Evolutionary conservation across 53 echinoderm and acorn worm genomes (phyloP), one percentile per base, ranked within the genome.

Genomic region (Henricia sp.): DNA sequence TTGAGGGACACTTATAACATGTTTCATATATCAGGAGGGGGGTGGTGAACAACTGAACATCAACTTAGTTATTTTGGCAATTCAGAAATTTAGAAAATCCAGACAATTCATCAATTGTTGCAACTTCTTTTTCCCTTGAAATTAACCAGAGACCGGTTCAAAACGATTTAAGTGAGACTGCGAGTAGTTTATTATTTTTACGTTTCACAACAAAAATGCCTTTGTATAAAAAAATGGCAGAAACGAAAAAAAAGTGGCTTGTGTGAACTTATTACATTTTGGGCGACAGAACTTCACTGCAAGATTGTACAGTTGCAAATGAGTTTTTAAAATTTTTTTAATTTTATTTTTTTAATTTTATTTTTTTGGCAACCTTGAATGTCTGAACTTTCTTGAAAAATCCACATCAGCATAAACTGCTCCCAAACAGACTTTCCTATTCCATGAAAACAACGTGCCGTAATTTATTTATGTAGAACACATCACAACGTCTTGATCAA

Each of bases 361-460:
- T 68, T 23, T 46, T 70, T 23, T 19, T 1, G 44, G 46, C 46
- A 38, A 70, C 43, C 11, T 42, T 42, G 24, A 68, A 6, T 53
- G 66, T n/a, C n/a, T n/a, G n/a, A n/a, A n/a, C n/a, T n/a, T n/a
- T n/a, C n/a, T n/a, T n/a, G n/a, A n/a, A n/a, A n/a, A n/a, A n/a
- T n/a, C n/a, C n/a, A n/a, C n/a, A n/a, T n/a, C 58, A 58, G 12
- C 30, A 27, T 25, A 58, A 25, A 29, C 30, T 23, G 58, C 26
- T 58, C 26, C 26, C 58, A 58, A 58, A 58, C 0, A 58, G 30
- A 58, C n/a, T n/a, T n/a, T 64, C 19, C n/a, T n/a, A n/a, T n/a
- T n/a, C 27, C 38, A 30, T 37, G 75, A 39, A 75, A 75, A 75
- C 48, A 57, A 80, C 29, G n/a, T n/a, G n/a, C n/a, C 62, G 51